Evolutionary conservation across 2,888 invertebrate species (phyloP).

Genomic region (Nemapogon koenigi): DNA sequence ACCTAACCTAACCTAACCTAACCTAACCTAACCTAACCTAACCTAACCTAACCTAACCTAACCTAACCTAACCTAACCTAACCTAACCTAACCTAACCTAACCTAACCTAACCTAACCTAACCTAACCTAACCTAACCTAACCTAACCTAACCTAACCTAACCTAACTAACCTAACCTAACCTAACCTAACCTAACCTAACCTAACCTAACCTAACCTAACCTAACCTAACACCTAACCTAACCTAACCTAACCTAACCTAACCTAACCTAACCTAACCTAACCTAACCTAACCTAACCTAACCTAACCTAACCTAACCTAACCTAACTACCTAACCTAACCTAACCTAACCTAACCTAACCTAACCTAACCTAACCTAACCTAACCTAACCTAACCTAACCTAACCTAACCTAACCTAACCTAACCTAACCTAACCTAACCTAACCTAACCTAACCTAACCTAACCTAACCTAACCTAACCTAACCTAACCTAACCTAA

Average conservation of each 20-base stretch:
- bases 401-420: constrained; percentile 15
- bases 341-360: constrained; percentile 15
- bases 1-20: constrained; percentile 18
- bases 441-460: constrained; percentile 12
- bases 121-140: constrained; percentile 12
- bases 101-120: constrained; percentile 20
- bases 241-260: constrained; percentile 13
- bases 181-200: constrained; percentile 16
- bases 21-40: constrained; percentile 17
- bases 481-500: constrained; percentile 16
- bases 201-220: constrained; percentile 17
- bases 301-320: constrained; percentile 16
- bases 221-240: constrained; percentile 18
- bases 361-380: constrained; percentile 16
- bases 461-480: constrained; percentile 14
- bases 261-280: constrained; percentile 15
- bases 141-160: too few species aligned
- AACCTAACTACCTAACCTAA: constrained; percentile 13
- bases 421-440: constrained; percentile 14
- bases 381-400: constrained; percentile 15
- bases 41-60: constrained; percentile 16
- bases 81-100: constrained; percentile 20
- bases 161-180: constrained; percentile 16
- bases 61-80: constrained; percentile 19
- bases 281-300: constrained; percentile 16